Percentiles rank a stretch among this genome's conserved stretches.
These are phyloP conservation scores for Noctilio leporinus DNA, from an alignment of 2,113 vertebrate genomes.

Conservation along the genomic window DNA sequence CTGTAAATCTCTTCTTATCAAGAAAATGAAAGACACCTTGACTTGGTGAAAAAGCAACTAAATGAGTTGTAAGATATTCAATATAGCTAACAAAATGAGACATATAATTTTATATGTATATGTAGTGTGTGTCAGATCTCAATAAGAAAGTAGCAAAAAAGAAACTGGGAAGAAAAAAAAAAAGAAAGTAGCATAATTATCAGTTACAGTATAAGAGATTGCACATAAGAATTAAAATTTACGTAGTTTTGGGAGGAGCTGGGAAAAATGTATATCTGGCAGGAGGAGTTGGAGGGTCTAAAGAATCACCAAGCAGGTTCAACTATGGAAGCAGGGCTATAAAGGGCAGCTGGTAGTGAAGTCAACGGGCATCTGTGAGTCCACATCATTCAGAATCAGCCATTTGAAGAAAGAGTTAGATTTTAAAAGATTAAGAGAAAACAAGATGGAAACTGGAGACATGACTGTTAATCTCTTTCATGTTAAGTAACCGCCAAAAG, in stretches of 20 bases:
- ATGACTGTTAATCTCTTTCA: no score
- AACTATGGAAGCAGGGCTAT: background rate
- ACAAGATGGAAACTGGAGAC: no score
- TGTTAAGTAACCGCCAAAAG: no score
- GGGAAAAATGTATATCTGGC: background rate
- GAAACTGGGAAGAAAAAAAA: background rate
- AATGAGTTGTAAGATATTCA: background rate
- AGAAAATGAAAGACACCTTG: background rate
- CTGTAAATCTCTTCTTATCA: background rate
- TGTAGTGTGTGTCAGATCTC: no score
- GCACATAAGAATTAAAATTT: background rate
- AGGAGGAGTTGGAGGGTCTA: background rate
- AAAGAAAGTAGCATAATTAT: background rate
- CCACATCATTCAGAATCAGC: no score
- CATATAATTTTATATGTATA: no score
- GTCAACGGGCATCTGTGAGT: no score
- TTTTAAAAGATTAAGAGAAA: no score
- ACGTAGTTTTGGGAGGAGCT: background rate
- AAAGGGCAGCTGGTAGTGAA: background rate
- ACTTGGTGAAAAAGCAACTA: background rate
- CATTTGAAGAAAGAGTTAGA: no score
- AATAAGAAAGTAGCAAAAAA: background rate
- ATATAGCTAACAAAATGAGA: background rate
- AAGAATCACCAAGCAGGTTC: background rate
- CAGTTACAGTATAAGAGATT: background rate